These are phyloP conservation scores for Acrobasis consociella DNA, from an alignment of 2,888 invertebrate genomes.

Conservation along the genomic window DNA sequence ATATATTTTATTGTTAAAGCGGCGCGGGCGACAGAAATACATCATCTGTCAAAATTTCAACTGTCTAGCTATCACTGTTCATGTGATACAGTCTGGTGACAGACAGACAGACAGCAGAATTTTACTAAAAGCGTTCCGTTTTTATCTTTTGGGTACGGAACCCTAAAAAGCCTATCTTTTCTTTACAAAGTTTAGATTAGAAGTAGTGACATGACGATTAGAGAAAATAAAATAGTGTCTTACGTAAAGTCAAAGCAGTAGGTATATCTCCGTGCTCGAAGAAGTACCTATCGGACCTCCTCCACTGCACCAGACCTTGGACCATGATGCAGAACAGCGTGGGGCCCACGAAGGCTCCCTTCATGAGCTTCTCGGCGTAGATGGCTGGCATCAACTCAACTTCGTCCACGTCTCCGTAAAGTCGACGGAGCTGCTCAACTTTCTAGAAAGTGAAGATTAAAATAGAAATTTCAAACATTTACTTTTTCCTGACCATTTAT, in stretches of 20 bases:
- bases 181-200: too few species aligned
- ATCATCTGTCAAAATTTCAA: too few species aligned
- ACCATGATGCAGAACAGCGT: constrained; percentile 47
- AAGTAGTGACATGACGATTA: not conserved
- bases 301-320: constrained; percentile 43
- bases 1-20: too few species aligned
- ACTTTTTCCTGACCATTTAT: too few species aligned
- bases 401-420: constrained; percentile 46
- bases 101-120: too few species aligned
- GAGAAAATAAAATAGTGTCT: constrained; percentile 25
- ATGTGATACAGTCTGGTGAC: too few species aligned
- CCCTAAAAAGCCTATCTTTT: too few species aligned
- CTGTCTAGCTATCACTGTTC: too few species aligned
- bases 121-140: too few species aligned
- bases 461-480: too few species aligned
- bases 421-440: constrained; percentile 42
- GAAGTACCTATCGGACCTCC: constrained; percentile 45
- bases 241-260: constrained; percentile 41
- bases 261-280: constrained; percentile 47
- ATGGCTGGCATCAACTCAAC: constrained; percentile 48
- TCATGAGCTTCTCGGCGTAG: constrained; percentile 41
- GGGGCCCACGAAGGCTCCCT: constrained; percentile 37
- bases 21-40: too few species aligned
- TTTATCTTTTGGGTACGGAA: too few species aligned
- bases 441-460: constrained; percentile 32